Percentiles rank a stretch among this genome's conserved stretches.
Conservation (phyloP, 1,140 invertebrate genomes). For the silkworm (Bombyx mori) region DNA sequence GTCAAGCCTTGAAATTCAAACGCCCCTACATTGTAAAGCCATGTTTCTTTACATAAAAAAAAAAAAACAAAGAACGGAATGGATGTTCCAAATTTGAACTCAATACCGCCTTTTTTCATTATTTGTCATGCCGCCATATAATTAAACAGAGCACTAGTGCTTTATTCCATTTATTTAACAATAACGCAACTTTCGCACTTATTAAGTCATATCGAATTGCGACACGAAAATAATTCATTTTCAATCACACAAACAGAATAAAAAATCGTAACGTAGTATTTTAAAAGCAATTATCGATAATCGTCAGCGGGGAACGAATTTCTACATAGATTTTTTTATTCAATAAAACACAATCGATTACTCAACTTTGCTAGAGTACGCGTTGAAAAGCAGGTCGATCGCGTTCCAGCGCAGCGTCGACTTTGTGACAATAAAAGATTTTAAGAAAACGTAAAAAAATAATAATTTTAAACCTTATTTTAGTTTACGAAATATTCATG, state of each 20-base stretch:
- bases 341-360: constrained; percentile 19
- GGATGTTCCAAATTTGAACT: constrained; percentile 1
- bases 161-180: too few relatives aligned
- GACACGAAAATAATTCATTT: constrained; percentile 11
- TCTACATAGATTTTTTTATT: constrained; percentile 11
- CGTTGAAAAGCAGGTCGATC: constrained; percentile 18
- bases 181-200: too few relatives aligned
- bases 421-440: constrained; percentile 14
- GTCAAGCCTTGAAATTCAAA: constrained; percentile 29
- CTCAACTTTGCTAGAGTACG: constrained; percentile 11
- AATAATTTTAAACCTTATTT: background rate
- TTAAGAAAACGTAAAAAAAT: background rate
- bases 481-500: too few relatives aligned
- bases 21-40: constrained; percentile 14
- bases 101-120: background rate
- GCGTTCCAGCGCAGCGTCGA: constrained; percentile 21
- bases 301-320: constrained; percentile 15
- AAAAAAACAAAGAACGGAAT: too few relatives aligned
- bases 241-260: background rate
- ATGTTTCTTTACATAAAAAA: constrained; percentile 2
- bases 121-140: too few relatives aligned
- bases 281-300: constrained; percentile 25
- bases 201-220: constrained; percentile 6
- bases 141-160: too few relatives aligned
- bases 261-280: too few relatives aligned